Base-by-base conservation (phyloP, 2,888 invertebrate genomes). In the Drosophila birchii region DNA sequence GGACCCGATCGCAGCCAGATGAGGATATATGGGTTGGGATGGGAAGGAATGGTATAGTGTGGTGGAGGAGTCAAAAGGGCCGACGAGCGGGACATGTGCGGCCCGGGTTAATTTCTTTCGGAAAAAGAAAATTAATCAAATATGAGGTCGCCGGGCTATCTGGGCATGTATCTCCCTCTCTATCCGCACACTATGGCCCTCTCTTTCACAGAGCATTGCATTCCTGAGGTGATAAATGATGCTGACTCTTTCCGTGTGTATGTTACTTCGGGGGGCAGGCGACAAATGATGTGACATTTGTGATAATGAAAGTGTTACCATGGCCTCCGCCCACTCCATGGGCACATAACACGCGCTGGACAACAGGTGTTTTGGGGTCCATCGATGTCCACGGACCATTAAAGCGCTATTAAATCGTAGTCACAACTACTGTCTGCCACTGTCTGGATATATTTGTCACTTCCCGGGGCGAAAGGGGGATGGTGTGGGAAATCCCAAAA, bases 81-180 rank as follows among this genome's bases (percentile, higher is more conserved):
- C 89, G 85, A 81, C 78, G 44, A 14, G 23, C 12, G 78, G 58
- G 81, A 82, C 82, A 78, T 83, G 87, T 81, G 85, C 89, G 38
- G 74, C 47, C 54, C 80, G 90, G 91, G 90, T 91, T 91, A 91
- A 91, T 91, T 91, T 91, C 88, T 89, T 90, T 91, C 91, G 91
- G 91, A 91, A 91, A 90, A 91, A 82, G 80, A 75, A 83, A 84
- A 91, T 91, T 91, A 91, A 91, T 91, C 91, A 85, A 91, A 90
- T 80, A 80, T 81, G 78, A 82, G 68, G 56, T 56, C 57, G 56
- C 41, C 41, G 56, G 49, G 59, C 43, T 61, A 58, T 62, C 64
- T 60, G 63, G 26, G 67, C 20, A 58, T 39, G 63, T 60, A 60
- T 55, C 58, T 44, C 45, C 62, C 34, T 41, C 66, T 66, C 66